A percentile compares a stretch with the other conserved stretches of the same genome.
phyloP scores from a whole-genome alignment of 1,140 invertebrate genomes.

The Hormaphis cornu region DNA sequence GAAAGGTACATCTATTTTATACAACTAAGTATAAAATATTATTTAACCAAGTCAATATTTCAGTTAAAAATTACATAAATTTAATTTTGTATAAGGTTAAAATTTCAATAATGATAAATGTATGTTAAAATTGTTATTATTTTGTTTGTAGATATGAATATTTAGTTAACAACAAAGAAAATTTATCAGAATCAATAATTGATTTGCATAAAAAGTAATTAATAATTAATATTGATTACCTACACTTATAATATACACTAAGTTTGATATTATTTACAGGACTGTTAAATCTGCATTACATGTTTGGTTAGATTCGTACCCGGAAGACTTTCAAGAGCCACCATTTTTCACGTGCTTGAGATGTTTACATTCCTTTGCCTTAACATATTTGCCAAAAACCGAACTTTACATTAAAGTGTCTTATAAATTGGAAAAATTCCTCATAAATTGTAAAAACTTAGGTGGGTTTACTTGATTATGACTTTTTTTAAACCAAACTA shows the following conservation, averaged over 20 bases:
- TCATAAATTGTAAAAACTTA: conserved; percentile 45
- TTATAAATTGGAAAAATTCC: conserved; percentile 52
- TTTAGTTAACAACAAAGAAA: conserved; percentile 40
- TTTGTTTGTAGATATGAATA: conserved; percentile 41
- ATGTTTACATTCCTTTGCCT: conserved; percentile 74
- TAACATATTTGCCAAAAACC: conserved; percentile 65
- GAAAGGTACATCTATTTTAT: conserved; percentile 54
- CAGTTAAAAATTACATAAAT: neutral
- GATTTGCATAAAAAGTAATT: conserved; percentile 66
- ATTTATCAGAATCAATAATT: conserved; percentile 41
- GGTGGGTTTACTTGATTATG: conserved; percentile 39
- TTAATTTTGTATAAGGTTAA: no score
- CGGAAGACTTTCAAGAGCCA: conserved; percentile 89
- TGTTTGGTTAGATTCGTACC: conserved; percentile 94
- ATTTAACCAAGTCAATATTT: no score
- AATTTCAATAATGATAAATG: no score
- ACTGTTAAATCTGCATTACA: conserved; percentile 80
- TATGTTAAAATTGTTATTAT: neutral
- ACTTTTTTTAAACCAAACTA: neutral
- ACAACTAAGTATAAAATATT: no score
- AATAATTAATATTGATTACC: no score
- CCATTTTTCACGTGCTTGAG: conserved; percentile 70
- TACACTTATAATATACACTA: no score
- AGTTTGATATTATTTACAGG: conserved; percentile 46
- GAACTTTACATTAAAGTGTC: conserved; percentile 69